Conservation (phyloP, 2,888 invertebrate genomes). For the Mystacides longicornis region DNA sequence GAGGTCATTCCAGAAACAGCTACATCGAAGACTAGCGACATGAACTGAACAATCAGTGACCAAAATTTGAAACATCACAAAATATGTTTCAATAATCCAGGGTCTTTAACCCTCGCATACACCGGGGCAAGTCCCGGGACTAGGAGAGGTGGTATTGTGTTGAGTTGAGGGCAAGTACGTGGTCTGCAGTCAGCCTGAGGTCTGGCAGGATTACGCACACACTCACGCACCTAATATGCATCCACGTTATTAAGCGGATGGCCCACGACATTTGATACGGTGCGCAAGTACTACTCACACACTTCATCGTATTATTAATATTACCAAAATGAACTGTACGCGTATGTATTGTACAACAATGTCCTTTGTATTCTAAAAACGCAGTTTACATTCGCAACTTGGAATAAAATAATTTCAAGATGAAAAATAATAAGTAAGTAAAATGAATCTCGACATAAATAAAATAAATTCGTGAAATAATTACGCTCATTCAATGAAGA, state of each 20-base stretch:
- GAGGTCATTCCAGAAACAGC: background rate
- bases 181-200: background rate
- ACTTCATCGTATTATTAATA: background rate
- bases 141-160: background rate
- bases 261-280: background rate
- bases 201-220: background rate
- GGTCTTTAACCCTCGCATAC: conserved; percentile 8
- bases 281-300: background rate
- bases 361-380: background rate
- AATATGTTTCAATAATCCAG: background rate
- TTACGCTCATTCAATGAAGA: no score
- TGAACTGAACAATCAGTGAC: no score
- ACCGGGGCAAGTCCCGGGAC: background rate
- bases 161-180: background rate
- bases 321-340: no score
- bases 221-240: background rate
- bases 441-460: no score
- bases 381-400: background rate
- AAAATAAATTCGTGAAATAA: background rate
- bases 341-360: background rate
- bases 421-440: no score
- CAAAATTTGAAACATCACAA: background rate
- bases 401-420: background rate
- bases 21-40: background rate
- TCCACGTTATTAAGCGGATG: no score